Evolutionary conservation across 2,113 vertebrate species (phyloP), one percentile per base, ranked within the genome.

Genomic region (Saiga tatarica): DNA sequence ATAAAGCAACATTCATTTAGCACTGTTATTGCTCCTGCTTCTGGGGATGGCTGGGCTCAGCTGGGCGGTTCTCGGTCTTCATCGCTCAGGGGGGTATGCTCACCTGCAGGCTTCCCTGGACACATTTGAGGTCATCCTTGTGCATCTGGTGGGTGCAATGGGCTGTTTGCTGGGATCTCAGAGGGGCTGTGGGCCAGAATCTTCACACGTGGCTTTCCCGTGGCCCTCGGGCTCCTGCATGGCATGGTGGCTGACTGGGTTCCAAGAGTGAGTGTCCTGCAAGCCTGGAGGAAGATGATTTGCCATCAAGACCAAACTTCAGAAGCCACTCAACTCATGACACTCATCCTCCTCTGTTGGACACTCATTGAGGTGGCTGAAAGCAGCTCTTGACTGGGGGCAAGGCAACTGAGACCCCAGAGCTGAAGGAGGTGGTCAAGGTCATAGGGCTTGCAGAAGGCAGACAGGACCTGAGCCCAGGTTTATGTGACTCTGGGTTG

Each of bases 181-280:
- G 89, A 26, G 64, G 55, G 30, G 15, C 28, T 15, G 3, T 26
- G 6, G 6, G 11, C 36, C 5, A 3, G 28, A 15, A 16, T 23
- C 28, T 45, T 39, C 15, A 15, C 21, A 9, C 0, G 0, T 13
- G 74, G 13, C 7, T 45, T 91, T 21, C 21, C 36, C 0, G 0
- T 0, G 42, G 7, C 7, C 57, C 13, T 17, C 10, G 25, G 42
- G 76, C 45, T 39, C 62, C 50, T 26, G 52, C 16, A 25, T 8
- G 50, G 82, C 28, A 1, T 15, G 52, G 52, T 1, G 6, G 26
- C 62, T 0, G 9, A 21, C 62, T 57, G 53, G 13, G 14, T 47
- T 57, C 42, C 25, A 1, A 17, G 84, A 76, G 7, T 4, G 82
- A n/a, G 36, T 6, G 89, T 17, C 33, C 30, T 47, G 23, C 3